Base-by-base conservation (phyloP, 2,797 vertebrate genomes). In the Morus bassanus region DNA sequence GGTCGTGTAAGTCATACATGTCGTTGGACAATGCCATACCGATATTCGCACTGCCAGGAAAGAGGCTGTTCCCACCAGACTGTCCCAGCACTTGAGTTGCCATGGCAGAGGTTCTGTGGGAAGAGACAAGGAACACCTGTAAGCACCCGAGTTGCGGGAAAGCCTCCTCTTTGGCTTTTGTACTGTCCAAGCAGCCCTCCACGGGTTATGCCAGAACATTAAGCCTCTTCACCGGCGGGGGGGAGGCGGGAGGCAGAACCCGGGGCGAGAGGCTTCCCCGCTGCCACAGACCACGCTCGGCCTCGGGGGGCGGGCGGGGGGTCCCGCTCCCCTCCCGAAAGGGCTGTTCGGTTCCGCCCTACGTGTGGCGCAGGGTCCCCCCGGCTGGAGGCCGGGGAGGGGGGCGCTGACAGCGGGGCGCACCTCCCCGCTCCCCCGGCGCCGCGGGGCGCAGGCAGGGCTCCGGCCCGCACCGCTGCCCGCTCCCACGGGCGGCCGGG, bases 31-130 rank as follows among this genome's bases (percentile, higher is more conserved):
- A 69, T 5, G 98, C 96, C 88, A 98, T 98, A 35, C 97, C 97
- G 11, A 98, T 97, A 77, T 96, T 96, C 48, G 97, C 93, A 72
- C 96, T 94, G 72, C 95, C 76, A 4, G 98, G 97, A 90, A 99
- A 99, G 82, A 99, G 97, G 75, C 98, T 98, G 93, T 75, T 98
- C 88, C 98, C 98, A 92, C 98, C 96, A 11, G 99, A 97, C 97
- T 99, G 99, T 30, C 98, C 98, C 43, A 98, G 98, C 84, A 99
- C 98, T 96, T 99, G 98, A 85, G 99, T 98, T 51, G 99, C 98
- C 99, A 99, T 99, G 85, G 91, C 86, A 95, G 91, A 56, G 64
- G 41, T 61, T 97, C 98, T 98, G 97, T 54, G 48, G 85, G 83
- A 51, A 85, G 54, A 83, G 45, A 89, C 61, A 93, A 88, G 41